These are phyloP conservation scores for Lasioglossum oenotherae DNA, from an alignment of 2,888 invertebrate species.

Conservation along the genomic window DNA sequence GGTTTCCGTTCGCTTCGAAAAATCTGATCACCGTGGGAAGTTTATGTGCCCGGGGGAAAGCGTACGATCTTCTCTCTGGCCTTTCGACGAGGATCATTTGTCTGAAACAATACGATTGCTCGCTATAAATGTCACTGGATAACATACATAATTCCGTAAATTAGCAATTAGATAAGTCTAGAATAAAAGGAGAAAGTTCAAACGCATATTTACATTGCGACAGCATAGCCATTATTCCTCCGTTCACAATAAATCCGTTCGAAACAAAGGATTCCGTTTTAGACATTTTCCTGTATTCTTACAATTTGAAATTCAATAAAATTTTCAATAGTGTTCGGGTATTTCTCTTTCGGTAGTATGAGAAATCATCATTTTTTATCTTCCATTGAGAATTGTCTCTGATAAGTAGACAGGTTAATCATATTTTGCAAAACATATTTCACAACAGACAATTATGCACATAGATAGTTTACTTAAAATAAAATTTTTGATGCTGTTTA, in stretches of 20 bases:
- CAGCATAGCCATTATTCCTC: background rate
- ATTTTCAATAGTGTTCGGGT: too few relatives aligned
- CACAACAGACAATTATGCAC: too few relatives aligned
- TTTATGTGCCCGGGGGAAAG: background rate
- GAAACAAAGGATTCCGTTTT: too few relatives aligned
- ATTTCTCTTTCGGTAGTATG: too few relatives aligned
- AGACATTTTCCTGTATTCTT: too few relatives aligned
- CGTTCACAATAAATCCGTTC: too few relatives aligned
- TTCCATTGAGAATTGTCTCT: too few relatives aligned
- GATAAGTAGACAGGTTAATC: too few relatives aligned
- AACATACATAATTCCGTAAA: background rate
- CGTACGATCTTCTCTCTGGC: background rate
- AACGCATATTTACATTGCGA: background rate
- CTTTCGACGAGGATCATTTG: background rate
- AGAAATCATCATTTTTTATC: too few relatives aligned
- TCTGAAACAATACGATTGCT: background rate
- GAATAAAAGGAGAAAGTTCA: background rate
- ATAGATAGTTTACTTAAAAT: too few relatives aligned
- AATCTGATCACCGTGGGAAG: background rate
- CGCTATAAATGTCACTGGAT: background rate
- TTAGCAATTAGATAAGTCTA: background rate
- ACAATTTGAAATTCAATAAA: too few relatives aligned
- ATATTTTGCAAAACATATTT: too few relatives aligned
- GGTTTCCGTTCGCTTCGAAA: constrained; percentile 16
- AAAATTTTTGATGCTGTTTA: background rate